Evolutionary conservation across 1,140 invertebrate species (phyloP).

Genomic region (Diploscapter pachys): DNA sequence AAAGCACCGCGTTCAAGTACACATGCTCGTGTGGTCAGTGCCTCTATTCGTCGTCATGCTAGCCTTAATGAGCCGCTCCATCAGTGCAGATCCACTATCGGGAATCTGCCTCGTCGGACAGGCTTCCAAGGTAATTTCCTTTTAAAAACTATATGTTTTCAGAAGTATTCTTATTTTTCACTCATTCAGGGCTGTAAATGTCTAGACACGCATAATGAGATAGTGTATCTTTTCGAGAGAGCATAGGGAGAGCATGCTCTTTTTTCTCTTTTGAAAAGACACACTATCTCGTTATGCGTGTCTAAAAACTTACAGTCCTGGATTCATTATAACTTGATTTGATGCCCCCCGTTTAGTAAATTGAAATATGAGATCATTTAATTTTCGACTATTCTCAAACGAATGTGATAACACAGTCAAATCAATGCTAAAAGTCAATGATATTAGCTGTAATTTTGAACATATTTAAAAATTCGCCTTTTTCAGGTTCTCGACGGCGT

Average conservation of each 20-base stretch:
- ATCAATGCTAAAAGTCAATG: neutral
- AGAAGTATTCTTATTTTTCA: neutral
- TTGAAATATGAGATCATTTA: neutral
- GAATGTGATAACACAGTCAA: neutral
- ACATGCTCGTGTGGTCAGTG: conserved; percentile 39
- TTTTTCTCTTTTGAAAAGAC: neutral
- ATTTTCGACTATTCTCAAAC: neutral
- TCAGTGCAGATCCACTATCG: conserved; percentile 36
- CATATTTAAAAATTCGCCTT: neutral
- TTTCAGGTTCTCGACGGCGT: conserved; percentile 24
- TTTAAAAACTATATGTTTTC: conserved; percentile 3
- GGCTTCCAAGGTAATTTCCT: conserved; percentile 18
- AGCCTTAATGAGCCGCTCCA: conserved; percentile 32
- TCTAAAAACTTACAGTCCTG: too few species aligned
- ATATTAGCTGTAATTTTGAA: neutral
- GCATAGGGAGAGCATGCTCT: neutral
- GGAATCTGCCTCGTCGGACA: conserved; percentile 37
- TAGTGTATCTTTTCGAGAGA: too few species aligned
- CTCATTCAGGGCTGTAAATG: conserved; percentile 5
- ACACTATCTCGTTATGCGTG: neutral
- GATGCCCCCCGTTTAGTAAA: too few species aligned
- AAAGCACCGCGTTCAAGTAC: conserved; percentile 10
- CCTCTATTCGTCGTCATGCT: conserved; percentile 35
- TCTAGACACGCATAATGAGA: too few species aligned
- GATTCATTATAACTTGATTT: too few species aligned